Percentiles rank a stretch among this genome's conserved stretches.
Evolutionary conservation across 2,113 vertebrate genomes (phyloP).

Genomic region (Pandion haliaetus): DNA sequence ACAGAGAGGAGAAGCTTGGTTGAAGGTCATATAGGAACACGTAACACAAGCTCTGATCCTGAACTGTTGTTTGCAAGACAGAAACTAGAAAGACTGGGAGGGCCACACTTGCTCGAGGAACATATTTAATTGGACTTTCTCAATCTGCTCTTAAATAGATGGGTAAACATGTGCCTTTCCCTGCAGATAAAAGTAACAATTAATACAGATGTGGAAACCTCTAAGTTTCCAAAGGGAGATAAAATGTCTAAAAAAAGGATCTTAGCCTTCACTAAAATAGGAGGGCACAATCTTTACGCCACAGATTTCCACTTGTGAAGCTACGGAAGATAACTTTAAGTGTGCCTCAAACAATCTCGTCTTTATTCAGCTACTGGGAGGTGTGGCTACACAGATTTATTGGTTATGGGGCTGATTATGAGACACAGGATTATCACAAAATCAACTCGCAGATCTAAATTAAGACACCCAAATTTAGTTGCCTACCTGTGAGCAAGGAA

Average conservation of each 20-base stretch:
- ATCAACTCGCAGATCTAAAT: not conserved
- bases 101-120: not conserved
- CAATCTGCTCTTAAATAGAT: not conserved
- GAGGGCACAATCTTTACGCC: not conserved
- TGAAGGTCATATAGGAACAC: not conserved
- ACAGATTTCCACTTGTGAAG: not conserved
- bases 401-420: not conserved
- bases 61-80: not conserved
- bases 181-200: not conserved
- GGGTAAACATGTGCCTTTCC: not conserved
- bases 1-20: not conserved
- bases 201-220: not conserved
- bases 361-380: not conserved
- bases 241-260: not conserved
- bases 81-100: not conserved
- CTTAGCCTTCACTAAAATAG: not conserved
- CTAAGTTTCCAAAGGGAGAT: not conserved
- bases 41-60: not conserved
- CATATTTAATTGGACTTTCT: not conserved
- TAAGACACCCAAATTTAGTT: not conserved
- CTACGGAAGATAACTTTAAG: not conserved
- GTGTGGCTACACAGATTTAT: not conserved
- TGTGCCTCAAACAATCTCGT: not conserved
- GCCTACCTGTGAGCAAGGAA: not conserved
- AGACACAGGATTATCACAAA: not conserved